Evolutionary conservation across 92 coral and sea anemone species (phyloP), one percentile per base, ranked within the genome.

Genomic region (Heliopora coerulea): DNA sequence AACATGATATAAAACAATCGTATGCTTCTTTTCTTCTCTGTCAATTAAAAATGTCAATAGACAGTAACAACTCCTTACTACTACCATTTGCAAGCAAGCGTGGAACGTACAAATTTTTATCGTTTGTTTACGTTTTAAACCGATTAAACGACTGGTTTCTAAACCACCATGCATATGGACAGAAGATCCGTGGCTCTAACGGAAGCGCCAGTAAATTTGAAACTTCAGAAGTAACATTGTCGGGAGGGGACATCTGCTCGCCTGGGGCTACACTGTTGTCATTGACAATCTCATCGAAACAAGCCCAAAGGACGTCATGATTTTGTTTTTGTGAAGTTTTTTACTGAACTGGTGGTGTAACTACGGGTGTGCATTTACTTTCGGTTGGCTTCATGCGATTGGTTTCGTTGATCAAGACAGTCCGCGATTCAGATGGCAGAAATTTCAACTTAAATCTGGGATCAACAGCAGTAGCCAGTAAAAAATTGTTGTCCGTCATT

Each of bases 81-180:
- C n/a, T n/a, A n/a, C n/a, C n/a, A n/a, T n/a, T n/a, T n/a, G n/a
- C n/a, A n/a, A n/a, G n/a, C n/a, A n/a, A n/a, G n/a, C n/a, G n/a
- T n/a, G n/a, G n/a, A n/a, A n/a, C n/a, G n/a, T n/a, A n/a, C n/a
- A n/a, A n/a, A n/a, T n/a, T n/a, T n/a, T n/a, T n/a, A n/a, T n/a
- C n/a, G n/a, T n/a, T n/a, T n/a, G n/a, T n/a, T n/a, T n/a, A n/a
- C n/a, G n/a, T n/a, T n/a, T n/a, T n/a, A n/a, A n/a, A n/a, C n/a
- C n/a, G n/a, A n/a, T n/a, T n/a, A n/a, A n/a, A n/a, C 24, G 4
- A 5, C 13, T 24, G 6, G 5, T 54, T 12, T 54, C 0, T 54
- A 3, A 12, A 54, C 60, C 60, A 54, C 60, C 60, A 54, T 54
- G 6, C 60, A 19, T 3, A 54, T 27, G 60, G 60, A 19, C 60